phyloP scores from a whole-genome alignment of 2,888 invertebrate genomes.

The Alviniconcha strummeri region DNA sequence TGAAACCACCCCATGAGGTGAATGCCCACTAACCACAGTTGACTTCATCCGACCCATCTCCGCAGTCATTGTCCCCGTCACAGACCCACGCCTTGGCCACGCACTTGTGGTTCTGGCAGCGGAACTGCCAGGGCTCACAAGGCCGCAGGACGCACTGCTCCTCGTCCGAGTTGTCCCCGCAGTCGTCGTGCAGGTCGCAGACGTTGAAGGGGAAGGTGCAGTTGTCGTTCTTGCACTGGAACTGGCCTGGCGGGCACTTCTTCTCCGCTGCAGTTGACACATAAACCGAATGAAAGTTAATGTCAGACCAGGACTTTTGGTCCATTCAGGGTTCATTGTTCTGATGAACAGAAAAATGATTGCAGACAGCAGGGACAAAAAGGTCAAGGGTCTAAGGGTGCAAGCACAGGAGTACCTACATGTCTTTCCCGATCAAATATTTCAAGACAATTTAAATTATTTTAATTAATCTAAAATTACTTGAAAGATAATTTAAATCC shows the following conservation, averaged over 20 bases:
- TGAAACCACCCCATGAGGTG: too few relatives aligned
- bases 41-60: conserved; percentile 66
- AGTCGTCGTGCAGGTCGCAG: conserved; percentile 98
- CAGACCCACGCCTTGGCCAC: conserved; percentile 67
- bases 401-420: too few relatives aligned
- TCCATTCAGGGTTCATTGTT: too few relatives aligned
- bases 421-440: too few relatives aligned
- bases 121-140: conserved; percentile 82
- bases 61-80: conserved; percentile 69
- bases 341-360: too few relatives aligned
- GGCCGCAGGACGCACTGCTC: conserved; percentile 57
- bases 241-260: conserved; percentile 71
- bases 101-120: conserved; percentile 88
- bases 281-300: too few relatives aligned
- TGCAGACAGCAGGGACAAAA: too few relatives aligned
- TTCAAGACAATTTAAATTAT: too few relatives aligned
- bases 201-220: conserved; percentile 71
- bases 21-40: conserved; percentile 53
- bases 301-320: too few relatives aligned
- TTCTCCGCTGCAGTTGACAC: conserved; percentile 54
- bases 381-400: too few relatives aligned
- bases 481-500: too few relatives aligned
- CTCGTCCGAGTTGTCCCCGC: conserved; percentile 81
- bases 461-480: too few relatives aligned
- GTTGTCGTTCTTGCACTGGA: conserved; percentile 68